phyloP scores from a whole-genome alignment of 2,797 vertebrate species.

The Malurus splendens region DNA sequence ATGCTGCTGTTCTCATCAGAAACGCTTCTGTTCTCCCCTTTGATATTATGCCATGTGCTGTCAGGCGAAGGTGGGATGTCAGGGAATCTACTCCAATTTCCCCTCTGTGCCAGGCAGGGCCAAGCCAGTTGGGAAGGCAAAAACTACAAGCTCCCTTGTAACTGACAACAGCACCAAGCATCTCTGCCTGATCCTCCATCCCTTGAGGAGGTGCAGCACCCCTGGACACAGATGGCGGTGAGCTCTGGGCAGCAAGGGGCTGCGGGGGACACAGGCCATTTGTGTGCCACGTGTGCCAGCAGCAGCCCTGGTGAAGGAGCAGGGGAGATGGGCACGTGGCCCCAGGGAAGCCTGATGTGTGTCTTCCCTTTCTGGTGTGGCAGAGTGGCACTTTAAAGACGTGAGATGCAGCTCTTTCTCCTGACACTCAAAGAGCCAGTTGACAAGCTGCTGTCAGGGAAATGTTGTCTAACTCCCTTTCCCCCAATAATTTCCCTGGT shows the following conservation, averaged over 20 bases:
- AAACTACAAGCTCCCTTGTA: background rate
- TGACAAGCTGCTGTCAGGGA: conserved; percentile 61
- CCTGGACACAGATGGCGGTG: background rate
- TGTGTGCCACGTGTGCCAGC: fast-evolving
- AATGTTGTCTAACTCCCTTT: conserved; percentile 43
- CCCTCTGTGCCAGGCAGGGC: background rate
- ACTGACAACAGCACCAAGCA: fast-evolving
- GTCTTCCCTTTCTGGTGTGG: background rate
- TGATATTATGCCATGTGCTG: fast-evolving
- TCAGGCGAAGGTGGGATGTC: background rate
- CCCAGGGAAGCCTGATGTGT: background rate
- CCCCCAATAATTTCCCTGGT: conserved; percentile 46
- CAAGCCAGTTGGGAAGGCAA: background rate
- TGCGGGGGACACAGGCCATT: fast-evolving
- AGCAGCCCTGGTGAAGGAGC: background rate
- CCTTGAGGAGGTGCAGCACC: background rate
- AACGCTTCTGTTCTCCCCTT: background rate
- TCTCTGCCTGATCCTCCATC: background rate
- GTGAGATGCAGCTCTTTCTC: background rate
- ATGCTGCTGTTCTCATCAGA: background rate
- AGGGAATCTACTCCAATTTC: background rate
- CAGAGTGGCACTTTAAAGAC: background rate
- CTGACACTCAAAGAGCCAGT: conserved; percentile 36
- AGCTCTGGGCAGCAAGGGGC: background rate
- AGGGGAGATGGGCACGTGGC: fast-evolving